Evolutionary conservation across 2,113 vertebrate species (phyloP), one percentile per base, ranked within the genome.

Genomic region (Variabilichromis moorii): DNA sequence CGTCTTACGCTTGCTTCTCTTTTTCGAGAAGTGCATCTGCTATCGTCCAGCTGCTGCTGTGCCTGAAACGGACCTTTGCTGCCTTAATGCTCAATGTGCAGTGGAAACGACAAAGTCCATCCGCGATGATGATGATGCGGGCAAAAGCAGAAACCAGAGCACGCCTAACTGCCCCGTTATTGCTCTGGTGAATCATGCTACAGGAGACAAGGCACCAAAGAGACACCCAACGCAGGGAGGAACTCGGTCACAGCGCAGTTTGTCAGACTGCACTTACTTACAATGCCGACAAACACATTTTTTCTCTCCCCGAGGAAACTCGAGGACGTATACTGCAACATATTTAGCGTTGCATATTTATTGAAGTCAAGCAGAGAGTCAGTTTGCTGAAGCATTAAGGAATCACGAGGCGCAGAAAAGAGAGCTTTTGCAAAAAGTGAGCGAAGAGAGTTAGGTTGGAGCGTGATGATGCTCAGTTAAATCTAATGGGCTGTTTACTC

Each of bases 401-500:
- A 85, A 84, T 89, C 24, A 33, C 11, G 61, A 66, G 68, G 68
- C 19, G 1, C 42, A 24, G 78, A 81, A 71, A 73, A 63, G 21
- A 86, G 82, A 86, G 82, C 24, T 79, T 81, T 81, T 24, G 16
- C 83, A 79, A 78, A 84, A 73, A 90, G 51, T 42, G 24, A 83
- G 78, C 42, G 59, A 21, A 86, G 71, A 81, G 79, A 63, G 66
- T 37, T 54, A 88, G 86, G 80, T 42, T 42, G 45, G 88, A 93
- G 94, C 82, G 81, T 92, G 93, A 92, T 91, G 92, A 94, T 63
- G 84, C 90, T 90, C 76, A 6, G 87, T 87, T 84, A 93, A 94
- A 91, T 91, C 93, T 94, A 96, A 96, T 95, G 93, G 94, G 86
- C 90, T 95, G 94, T 95, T 96, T 95, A 91, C 93, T 92, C 86